Percentiles rank a stretch among this genome's conserved stretches.
Evolutionary conservation across 2,888 invertebrate species (phyloP).

Genomic region (Pristionchus arcanus): DNA sequence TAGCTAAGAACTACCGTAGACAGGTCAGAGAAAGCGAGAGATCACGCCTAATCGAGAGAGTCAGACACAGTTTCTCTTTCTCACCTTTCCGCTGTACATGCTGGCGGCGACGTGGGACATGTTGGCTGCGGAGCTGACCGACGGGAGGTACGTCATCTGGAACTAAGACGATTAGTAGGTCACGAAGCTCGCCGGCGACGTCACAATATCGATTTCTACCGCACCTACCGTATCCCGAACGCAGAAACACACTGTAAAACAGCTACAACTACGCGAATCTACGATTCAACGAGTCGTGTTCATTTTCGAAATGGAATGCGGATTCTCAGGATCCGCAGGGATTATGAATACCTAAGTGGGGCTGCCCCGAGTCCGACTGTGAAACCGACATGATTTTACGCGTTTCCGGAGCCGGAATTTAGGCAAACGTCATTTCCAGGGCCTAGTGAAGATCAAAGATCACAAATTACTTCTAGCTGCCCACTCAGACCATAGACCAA

Average conservation of each 20-base stretch:
- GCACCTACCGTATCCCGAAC: background rate
- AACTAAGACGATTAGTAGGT: background rate
- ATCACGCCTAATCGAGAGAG: background rate
- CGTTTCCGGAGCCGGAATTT: background rate
- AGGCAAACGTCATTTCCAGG: background rate
- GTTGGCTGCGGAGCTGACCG: constrained; percentile 44
- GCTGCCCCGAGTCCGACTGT: background rate
- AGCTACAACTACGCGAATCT: background rate
- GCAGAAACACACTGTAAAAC: background rate
- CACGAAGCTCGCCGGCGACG: background rate
- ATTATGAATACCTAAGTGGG: constrained; percentile 42
- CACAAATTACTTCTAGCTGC: no score
- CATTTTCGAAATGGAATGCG: constrained; percentile 10
- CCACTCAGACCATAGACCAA: constrained; percentile 26
- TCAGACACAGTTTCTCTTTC: background rate
- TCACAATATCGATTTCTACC: background rate
- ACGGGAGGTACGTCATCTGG: constrained; percentile 56
- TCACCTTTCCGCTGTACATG: constrained; percentile 50
- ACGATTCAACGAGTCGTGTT: background rate
- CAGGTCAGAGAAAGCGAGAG: background rate
- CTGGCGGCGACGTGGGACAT: constrained; percentile 36
- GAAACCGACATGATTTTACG: background rate
- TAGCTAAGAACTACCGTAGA: no score
- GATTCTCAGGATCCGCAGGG: background rate
- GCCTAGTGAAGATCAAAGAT: background rate